Base-by-base conservation (phyloP, 2,888 invertebrate genomes). In the Maniola hyperantus region DNA sequence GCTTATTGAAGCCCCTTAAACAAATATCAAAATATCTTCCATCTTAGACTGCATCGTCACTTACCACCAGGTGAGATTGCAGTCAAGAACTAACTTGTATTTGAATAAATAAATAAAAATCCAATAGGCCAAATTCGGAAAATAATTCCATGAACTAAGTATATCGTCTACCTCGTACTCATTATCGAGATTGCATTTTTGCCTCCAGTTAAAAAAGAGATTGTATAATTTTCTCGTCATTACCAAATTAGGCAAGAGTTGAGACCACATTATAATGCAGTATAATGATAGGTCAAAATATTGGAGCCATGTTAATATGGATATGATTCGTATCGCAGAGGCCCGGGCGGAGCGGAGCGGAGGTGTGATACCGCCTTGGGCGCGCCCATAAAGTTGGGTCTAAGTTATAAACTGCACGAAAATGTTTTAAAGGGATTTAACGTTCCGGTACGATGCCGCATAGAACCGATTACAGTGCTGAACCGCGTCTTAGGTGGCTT, bases 291-390 rank as follows among this genome's bases (percentile, higher is more conserved):
- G 61, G 51, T 68, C 67, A 60, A 66, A 64, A 64, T 63, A 65
- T 71, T 62, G 55, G 55, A 55, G 46, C 58, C 55, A 34, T 50
- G 26, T 26, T 26, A 71, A 65, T 66, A 51, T 65, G 18, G 46
- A 57, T 50, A 26, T 26, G 66, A 66, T 68, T 62, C 48, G 63
- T 65, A 70, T 71, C 72, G 66, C 58, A 50, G 55, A 42, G 55
- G 55, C 51, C 65, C 64, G 69, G 72, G 74, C 70, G 73, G 71
- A 84, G 82, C 65, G 64, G 69, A 72, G 74, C 70, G 73, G 71
- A 84, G 82, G 84, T 84, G 85, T 82, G 79, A 82, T 76, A 79
- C 73, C 76, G 81, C 83, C 83, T 74, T 63, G 71, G 77, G 82
- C 71, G 39, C 13, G 58, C 51, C 33, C 61, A 34, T 10, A 6